These are phyloP conservation scores for Strigamia transsilvanica DNA, from an alignment of 2,888 invertebrate genomes.

Conservation along the genomic window DNA sequence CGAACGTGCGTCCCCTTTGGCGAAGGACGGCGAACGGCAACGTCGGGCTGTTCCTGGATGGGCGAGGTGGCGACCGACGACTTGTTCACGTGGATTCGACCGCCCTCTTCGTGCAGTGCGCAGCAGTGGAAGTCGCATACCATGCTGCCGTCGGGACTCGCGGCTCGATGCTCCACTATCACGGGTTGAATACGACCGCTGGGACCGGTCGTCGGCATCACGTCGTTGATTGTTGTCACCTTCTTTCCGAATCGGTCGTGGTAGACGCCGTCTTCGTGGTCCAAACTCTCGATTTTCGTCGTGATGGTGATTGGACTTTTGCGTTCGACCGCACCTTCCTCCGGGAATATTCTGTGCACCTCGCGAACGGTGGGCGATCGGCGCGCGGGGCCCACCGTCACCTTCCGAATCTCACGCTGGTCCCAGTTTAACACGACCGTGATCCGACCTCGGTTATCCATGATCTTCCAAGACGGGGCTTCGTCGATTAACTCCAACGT, in stretches of 20 bases:
- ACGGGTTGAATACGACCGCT: slow-evolving; percentile 41
- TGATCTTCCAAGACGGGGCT: slow-evolving; percentile 97
- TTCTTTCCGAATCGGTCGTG: slow-evolving; percentile 64
- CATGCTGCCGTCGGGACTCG: slow-evolving; percentile 64
- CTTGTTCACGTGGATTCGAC: slow-evolving; percentile 80
- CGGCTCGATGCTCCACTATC: slow-evolving; percentile 68
- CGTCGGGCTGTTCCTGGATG: slow-evolving; percentile 74
- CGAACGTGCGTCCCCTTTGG: slow-evolving; percentile 70
- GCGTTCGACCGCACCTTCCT: slow-evolving; percentile 51
- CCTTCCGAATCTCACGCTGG: slow-evolving; percentile 64
- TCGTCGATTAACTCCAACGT: slow-evolving; percentile 94
- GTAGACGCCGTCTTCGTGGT: slow-evolving; percentile 52
- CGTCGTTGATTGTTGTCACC: slow-evolving; percentile 73
- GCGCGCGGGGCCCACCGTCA: slow-evolving; percentile 61
- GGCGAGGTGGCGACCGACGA: slow-evolving; percentile 92
- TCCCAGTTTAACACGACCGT: slow-evolving; percentile 97
- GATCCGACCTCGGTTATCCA: slow-evolving; percentile 97
- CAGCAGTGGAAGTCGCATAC: slow-evolving; percentile 97
- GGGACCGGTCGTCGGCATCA: slow-evolving; percentile 60
- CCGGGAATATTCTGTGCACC: slow-evolving; percentile 63
- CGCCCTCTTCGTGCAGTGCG: slow-evolving; percentile 84
- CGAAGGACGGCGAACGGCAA: slow-evolving; percentile 61
- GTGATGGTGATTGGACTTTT: slow-evolving; percentile 56
- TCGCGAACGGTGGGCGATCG: slow-evolving; percentile 73
- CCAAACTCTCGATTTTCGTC: slow-evolving; percentile 55